These are phyloP conservation scores for Lathronympha strigana DNA, from an alignment of 2,888 invertebrate species.

Conservation along the genomic window DNA sequence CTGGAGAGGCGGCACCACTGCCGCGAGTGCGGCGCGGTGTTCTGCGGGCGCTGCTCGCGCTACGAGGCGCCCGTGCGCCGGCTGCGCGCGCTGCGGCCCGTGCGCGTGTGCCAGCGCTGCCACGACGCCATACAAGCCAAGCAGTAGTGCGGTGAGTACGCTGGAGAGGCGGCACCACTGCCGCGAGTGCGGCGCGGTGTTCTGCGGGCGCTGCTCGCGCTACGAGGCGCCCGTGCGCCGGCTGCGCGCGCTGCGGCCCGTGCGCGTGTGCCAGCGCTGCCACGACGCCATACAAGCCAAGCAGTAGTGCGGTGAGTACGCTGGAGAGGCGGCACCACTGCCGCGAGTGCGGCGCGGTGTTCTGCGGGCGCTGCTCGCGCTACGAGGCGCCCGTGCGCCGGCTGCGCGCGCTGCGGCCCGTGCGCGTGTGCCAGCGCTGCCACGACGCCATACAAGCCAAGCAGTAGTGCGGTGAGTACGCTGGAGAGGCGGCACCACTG, in stretches of 20 bases:
- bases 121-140: constrained; percentile 79
- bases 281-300: constrained; percentile 79
- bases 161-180: constrained; percentile 98
- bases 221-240: constrained; percentile 98
- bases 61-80: constrained; percentile 98
- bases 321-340: constrained; percentile 98
- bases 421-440: constrained; percentile 97
- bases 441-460: constrained; percentile 79
- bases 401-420: constrained; percentile 96
- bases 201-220: constrained; percentile 98
- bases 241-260: constrained; percentile 96
- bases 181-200: constrained; percentile 98
- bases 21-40: constrained; percentile 98
- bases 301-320: constrained; percentile 33
- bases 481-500: constrained; percentile 98
- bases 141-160: constrained; percentile 33
- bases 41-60: constrained; percentile 98
- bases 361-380: constrained; percentile 98
- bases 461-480: constrained; percentile 33
- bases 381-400: constrained; percentile 98
- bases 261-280: constrained; percentile 97
- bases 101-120: constrained; percentile 97
- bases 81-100: constrained; percentile 96
- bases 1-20: constrained; percentile 98
- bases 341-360: constrained; percentile 98